Conservation (phyloP, 2,113 vertebrate species). For the Poeciliopsis occidentalis region DNA sequence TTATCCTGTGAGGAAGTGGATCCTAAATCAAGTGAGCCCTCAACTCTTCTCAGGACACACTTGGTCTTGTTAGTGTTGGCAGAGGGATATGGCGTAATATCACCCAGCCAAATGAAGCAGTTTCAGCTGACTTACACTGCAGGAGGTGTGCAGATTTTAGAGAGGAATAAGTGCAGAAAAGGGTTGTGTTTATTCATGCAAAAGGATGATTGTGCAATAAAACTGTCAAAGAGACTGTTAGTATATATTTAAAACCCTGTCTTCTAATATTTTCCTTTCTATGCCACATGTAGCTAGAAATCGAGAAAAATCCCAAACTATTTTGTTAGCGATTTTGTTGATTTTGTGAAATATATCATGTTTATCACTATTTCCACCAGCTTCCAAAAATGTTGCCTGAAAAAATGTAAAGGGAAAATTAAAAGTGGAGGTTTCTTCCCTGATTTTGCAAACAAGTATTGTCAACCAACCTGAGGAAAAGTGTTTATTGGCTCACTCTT, state of each 20-base stretch:
- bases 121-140: slow-evolving; percentile 46
- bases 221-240: slow-evolving; percentile 48
- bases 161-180: slow-evolving; percentile 42
- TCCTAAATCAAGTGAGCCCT: slow-evolving; percentile 57
- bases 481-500: not conserved
- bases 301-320: not conserved
- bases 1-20: slow-evolving; percentile 42
- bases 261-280: slow-evolving; percentile 33
- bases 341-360: not conserved
- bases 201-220: slow-evolving; percentile 55
- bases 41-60: slow-evolving; percentile 61
- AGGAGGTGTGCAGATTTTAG: slow-evolving; percentile 50
- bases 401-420: not conserved
- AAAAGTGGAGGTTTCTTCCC: not conserved
- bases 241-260: slow-evolving; percentile 27
- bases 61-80: slow-evolving; percentile 70
- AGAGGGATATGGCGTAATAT: slow-evolving; percentile 55
- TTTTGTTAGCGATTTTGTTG: not conserved
- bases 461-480: not conserved
- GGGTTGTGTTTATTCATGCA: slow-evolving; percentile 38
- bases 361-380: not conserved
- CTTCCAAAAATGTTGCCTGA: not conserved
- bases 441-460: not conserved
- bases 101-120: slow-evolving; percentile 54
- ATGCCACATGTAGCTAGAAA: not conserved